Conservation (phyloP, 2,113 vertebrate genomes). For the Antigone vipio region DNA sequence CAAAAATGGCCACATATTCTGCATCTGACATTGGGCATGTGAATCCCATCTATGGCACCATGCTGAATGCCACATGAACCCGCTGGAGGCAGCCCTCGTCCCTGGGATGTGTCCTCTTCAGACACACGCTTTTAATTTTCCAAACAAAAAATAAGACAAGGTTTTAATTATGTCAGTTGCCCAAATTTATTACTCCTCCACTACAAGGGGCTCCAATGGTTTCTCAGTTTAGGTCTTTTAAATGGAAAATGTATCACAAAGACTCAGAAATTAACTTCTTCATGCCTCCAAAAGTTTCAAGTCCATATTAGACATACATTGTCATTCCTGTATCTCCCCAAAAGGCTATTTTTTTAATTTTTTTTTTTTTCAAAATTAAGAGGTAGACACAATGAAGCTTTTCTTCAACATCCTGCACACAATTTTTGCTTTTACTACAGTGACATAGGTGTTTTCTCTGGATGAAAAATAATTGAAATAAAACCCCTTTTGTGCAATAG, state of each 20-base stretch:
- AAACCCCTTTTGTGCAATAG: neutral
- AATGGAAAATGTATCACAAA: neutral
- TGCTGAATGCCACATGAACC: fast-evolving
- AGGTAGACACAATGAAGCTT: neutral
- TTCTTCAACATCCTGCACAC: neutral
- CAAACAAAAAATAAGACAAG: neutral
- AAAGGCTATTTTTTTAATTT: neutral
- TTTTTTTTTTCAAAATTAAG: neutral
- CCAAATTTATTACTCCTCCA: neutral
- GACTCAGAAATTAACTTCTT: neutral
- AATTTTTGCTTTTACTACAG: neutral
- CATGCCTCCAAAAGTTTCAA: neutral
- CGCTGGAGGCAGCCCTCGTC: neutral
- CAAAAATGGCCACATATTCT: neutral
- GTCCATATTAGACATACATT: neutral
- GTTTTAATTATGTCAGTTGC: neutral
- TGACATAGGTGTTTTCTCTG: neutral
- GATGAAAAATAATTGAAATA: neutral
- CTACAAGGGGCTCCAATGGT: neutral
- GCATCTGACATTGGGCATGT: neutral
- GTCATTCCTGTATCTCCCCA: neutral
- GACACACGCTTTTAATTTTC: neutral
- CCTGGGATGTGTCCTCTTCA: neutral
- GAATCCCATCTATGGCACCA: neutral
- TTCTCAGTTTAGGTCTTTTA: neutral